Percentiles rank a stretch among this genome's conserved stretches.
Conservation (phyloP, 2,113 vertebrate genomes). For the Corythaixoides concolor region DNA sequence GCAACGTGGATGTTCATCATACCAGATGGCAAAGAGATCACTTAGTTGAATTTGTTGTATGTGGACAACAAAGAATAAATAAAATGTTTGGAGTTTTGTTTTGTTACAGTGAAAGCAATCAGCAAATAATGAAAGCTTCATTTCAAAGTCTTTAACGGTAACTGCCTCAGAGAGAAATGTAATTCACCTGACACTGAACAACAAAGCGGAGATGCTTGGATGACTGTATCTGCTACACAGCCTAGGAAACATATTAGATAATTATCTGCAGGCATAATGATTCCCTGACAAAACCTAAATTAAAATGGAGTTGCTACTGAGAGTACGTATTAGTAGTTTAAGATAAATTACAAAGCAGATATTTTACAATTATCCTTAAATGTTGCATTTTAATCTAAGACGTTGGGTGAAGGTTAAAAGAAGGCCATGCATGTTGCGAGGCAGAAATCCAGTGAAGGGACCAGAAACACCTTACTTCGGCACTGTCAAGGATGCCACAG, state of each 20-base stretch:
- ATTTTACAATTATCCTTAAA: conserved; percentile 1
- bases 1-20: background rate
- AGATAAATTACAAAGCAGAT: background rate
- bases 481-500: background rate
- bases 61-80: background rate
- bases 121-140: conserved; percentile 27
- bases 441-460: background rate
- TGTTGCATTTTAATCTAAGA: background rate
- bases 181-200: conserved; percentile 26
- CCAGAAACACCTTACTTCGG: background rate
- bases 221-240: background rate
- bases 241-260: conserved; percentile 26
- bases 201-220: background rate
- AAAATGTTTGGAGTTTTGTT: background rate
- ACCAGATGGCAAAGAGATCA: background rate
- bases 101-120: background rate
- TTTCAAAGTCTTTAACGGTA: conserved; percentile 14
- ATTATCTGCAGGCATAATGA: conserved; percentile 31
- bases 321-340: background rate
- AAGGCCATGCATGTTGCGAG: background rate
- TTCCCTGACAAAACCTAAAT: conserved; percentile 13
- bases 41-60: background rate
- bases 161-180: conserved; percentile 19
- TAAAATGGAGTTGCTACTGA: conserved; percentile 2
- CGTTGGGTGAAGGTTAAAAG: conserved; percentile 10